Conservation (phyloP, 2,888 invertebrate genomes). For the Amphiduros pacificus region DNA sequence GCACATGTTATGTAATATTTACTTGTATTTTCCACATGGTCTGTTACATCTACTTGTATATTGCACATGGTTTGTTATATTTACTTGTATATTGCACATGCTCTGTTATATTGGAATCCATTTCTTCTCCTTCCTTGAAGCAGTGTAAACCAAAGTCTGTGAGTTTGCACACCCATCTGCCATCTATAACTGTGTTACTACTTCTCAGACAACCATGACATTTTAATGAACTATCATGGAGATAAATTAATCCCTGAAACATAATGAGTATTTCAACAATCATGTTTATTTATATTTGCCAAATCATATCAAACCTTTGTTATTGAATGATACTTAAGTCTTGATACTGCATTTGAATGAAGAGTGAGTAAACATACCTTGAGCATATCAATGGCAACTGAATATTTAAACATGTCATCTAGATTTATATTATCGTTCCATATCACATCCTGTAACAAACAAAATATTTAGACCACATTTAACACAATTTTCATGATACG, state of each 20-base stretch:
- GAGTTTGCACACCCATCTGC: slow-evolving; percentile 50
- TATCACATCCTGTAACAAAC: slow-evolving; percentile 39
- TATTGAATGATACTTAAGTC: background rate
- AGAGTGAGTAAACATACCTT: slow-evolving; percentile 32
- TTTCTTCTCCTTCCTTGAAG: slow-evolving; percentile 32
- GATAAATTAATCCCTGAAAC: slow-evolving; percentile 43
- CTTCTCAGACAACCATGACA: slow-evolving; percentile 48
- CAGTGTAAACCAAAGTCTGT: slow-evolving; percentile 44
- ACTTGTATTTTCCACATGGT: no score
- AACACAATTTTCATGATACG: no score
- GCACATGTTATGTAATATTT: no score
- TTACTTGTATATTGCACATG: slow-evolving; percentile 13
- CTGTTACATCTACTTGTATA: no score
- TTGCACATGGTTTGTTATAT: no score
- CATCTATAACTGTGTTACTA: slow-evolving; percentile 49
- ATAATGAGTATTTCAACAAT: no score
- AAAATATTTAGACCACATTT: no score
- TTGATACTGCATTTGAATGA: background rate
- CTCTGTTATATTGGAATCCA: slow-evolving; percentile 23
- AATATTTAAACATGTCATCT: slow-evolving; percentile 48
- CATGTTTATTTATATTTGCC: no score
- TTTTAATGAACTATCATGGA: slow-evolving; percentile 43
- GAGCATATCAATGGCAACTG: slow-evolving; percentile 44
- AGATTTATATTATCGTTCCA: slow-evolving; percentile 42
- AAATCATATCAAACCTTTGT: no score